phyloP scores from a whole-genome alignment of 2,888 invertebrate genomes.

The Leptinotarsa juncta region DNA sequence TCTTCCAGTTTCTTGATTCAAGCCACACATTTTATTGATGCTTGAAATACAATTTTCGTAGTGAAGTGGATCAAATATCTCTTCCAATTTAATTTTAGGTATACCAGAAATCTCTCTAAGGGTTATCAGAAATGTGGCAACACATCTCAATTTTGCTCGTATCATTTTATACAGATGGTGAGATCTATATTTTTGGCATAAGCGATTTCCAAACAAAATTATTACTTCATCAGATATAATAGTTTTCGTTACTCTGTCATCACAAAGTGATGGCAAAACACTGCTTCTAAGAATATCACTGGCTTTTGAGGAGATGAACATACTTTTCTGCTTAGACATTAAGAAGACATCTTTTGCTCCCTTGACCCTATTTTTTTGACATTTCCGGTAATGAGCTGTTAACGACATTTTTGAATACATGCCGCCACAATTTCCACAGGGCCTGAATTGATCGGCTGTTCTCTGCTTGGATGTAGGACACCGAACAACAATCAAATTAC shows the following conservation, averaged over 20 bases:
- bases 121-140: slow-evolving; percentile 11
- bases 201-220: slow-evolving; percentile 30
- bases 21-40: slow-evolving; percentile 28
- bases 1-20: slow-evolving; percentile 29
- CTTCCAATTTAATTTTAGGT: slow-evolving; percentile 23
- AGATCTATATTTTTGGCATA: slow-evolving; percentile 30
- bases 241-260: slow-evolving; percentile 12
- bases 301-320: slow-evolving; percentile 24
- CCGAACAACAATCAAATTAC: slow-evolving; percentile 27
- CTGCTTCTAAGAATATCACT: slow-evolving; percentile 25
- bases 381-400: slow-evolving; percentile 23
- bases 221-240: slow-evolving; percentile 23
- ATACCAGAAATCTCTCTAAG: no score
- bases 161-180: slow-evolving; percentile 32
- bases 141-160: slow-evolving; percentile 27
- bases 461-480: slow-evolving; percentile 19
- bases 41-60: slow-evolving; percentile 27
- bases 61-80: slow-evolving; percentile 27
- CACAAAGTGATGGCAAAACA: slow-evolving; percentile 25
- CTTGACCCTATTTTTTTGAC: slow-evolving; percentile 19
- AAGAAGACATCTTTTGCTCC: slow-evolving; percentile 12
- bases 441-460: slow-evolving; percentile 23
- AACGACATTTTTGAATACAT: slow-evolving; percentile 28
- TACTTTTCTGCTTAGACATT: slow-evolving; percentile 16
- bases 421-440: slow-evolving; percentile 24